Evolutionary conservation across 2,113 vertebrate species (phyloP).

Genomic region (Gymnorhina tibicen): DNA sequence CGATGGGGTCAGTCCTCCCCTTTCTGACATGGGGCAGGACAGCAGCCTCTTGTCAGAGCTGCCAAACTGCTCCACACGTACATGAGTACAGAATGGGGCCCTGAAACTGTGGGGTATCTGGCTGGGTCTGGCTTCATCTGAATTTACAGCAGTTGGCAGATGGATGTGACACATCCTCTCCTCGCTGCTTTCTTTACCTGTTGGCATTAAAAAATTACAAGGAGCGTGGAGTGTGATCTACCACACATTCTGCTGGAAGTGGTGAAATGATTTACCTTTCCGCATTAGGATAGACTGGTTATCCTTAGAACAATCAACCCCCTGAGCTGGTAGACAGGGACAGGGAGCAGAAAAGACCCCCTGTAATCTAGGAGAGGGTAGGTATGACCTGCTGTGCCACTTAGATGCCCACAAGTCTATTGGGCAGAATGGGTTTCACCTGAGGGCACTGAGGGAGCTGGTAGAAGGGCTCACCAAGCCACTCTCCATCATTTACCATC

Average conservation of each 20-base stretch:
- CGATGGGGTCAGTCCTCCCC: not conserved
- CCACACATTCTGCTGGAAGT: not conserved
- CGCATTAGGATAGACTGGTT: not conserved
- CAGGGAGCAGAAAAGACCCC: not conserved
- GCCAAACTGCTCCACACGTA: not conserved
- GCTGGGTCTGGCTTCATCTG: not conserved
- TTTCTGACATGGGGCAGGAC: not conserved
- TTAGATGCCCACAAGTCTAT: not conserved
- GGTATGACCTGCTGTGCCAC: not conserved
- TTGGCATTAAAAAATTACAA: not conserved
- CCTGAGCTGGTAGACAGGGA: not conserved
- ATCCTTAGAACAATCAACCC: not conserved
- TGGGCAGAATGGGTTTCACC: not conserved
- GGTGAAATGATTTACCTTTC: not conserved
- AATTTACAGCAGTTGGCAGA: not conserved
- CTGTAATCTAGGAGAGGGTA: not conserved
- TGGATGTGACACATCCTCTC: not conserved
- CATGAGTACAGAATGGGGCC: not conserved
- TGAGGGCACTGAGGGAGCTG: not conserved
- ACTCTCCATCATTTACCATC: not conserved
- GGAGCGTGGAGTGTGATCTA: not conserved
- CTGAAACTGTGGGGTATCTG: not conserved
- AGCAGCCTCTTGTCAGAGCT: not conserved
- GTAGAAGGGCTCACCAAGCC: not conserved
- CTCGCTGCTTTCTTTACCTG: not conserved